Percentiles rank a stretch among this genome's conserved stretches.
phyloP scores from a whole-genome alignment of 2,888 invertebrate species.

The Agonopterix arenella region DNA sequence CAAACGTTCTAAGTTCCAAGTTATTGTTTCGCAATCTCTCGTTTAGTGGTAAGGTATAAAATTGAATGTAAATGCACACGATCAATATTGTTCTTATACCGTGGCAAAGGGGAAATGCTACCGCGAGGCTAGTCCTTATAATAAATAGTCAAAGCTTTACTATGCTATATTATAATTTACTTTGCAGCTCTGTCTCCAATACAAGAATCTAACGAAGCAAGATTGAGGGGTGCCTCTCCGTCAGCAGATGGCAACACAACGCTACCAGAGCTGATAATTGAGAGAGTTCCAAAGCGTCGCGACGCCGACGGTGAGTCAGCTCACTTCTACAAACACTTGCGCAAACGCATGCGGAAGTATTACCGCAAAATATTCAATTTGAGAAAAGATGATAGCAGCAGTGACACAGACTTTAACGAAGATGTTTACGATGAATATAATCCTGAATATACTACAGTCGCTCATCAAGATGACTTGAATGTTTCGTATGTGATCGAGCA shows the following conservation, averaged over 20 bases:
- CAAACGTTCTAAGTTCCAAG: no score
- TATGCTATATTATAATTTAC: no score
- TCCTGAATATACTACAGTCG: neutral
- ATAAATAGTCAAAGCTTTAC: no score
- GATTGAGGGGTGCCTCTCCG: conserved; percentile 1
- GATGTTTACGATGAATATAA: neutral
- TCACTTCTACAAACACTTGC: conserved; percentile 25
- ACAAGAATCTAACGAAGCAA: conserved; percentile 12
- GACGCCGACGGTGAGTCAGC: conserved; percentile 25
- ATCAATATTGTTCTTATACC: no score
- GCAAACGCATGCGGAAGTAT: conserved; percentile 19
- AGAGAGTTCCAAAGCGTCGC: conserved; percentile 18
- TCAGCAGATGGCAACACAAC: conserved; percentile 17
- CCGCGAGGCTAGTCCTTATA: no score
- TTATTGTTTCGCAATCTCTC: no score
- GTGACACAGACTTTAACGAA: neutral
- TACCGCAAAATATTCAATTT: conserved; percentile 21
- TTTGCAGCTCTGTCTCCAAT: conserved; percentile 27
- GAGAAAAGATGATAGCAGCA: neutral
- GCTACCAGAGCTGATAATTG: conserved; percentile 30
- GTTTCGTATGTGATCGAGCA: no score
- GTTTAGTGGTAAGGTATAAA: no score
- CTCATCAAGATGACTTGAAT: no score
- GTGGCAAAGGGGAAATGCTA: no score
- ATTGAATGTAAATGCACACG: no score